Percentiles rank a stretch among this genome's conserved stretches.
These are phyloP conservation scores for Megalopta genalis DNA, from an alignment of 1,140 invertebrate species.

Conservation along the genomic window DNA sequence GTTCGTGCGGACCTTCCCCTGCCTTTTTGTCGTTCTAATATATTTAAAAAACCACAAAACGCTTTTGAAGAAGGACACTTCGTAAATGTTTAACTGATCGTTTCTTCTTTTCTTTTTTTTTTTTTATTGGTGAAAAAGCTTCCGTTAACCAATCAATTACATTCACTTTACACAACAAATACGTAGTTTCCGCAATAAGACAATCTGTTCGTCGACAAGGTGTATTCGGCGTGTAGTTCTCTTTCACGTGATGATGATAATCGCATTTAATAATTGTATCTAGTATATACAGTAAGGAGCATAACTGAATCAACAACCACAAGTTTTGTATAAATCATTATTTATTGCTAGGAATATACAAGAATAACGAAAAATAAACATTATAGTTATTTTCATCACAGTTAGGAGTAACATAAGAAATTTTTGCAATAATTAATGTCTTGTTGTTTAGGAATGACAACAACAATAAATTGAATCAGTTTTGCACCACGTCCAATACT, in stretches of 20 bases:
- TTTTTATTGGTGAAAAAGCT: slow-evolving; percentile 77
- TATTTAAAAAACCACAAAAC: slow-evolving; percentile 32
- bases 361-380: too few species aligned
- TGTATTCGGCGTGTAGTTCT: slow-evolving; percentile 43
- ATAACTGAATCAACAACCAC: too few species aligned
- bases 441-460: too few species aligned
- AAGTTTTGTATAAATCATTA: too few species aligned
- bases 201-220: slow-evolving; percentile 39
- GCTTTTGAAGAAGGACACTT: slow-evolving; percentile 45
- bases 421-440: too few species aligned
- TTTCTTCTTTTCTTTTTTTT: slow-evolving; percentile 62
- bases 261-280: slow-evolving; percentile 35
- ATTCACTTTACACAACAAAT: slow-evolving; percentile 74
- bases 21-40: slow-evolving; percentile 8
- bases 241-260: slow-evolving; percentile 27
- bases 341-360: too few species aligned
- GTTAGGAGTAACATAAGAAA: too few species aligned
- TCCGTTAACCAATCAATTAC: slow-evolving; percentile 74
- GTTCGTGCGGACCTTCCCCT: background rate
- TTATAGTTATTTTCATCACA: too few species aligned
- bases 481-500: too few species aligned
- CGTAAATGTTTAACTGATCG: slow-evolving; percentile 71
- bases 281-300: too few species aligned
- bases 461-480: too few species aligned
- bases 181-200: slow-evolving; percentile 53